Base-by-base conservation (phyloP, 2,888 invertebrate genomes). In the Acleris literana region DNA sequence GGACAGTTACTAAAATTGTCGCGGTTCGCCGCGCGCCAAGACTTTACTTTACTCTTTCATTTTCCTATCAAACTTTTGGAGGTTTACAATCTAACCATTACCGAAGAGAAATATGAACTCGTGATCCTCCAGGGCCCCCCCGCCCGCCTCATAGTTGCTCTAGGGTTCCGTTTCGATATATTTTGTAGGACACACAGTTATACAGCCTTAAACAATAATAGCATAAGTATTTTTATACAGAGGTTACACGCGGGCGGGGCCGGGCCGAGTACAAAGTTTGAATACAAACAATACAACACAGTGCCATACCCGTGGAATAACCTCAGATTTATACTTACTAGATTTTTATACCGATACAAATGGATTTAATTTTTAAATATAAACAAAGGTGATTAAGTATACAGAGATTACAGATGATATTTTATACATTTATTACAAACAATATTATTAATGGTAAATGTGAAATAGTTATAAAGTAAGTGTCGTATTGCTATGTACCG, bases 321-420 rank as follows among this genome's bases (percentile, higher is more conserved):
- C 92, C 92, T 92, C 92, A 92, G 87, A 92, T 89, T 88, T 90
- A 91, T 90, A 90, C 90, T 88, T 90, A 92, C 82, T 90, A 92
- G 91, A 92, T 90, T 92, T 90, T 92, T 91, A 92, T 92, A 92
- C 92, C 92, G 87, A 91, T 91, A 92, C 90, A 92, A 92, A 92
- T 92, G 92, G 92, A 92, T 92, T 92, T 92, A 92, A 91, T 92
- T 92, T 90, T 92, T 88, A 92, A 92, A 90, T 91, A 92, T 91
- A 87, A 88, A 88, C 89, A 90, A 90, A 87, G 88, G 90, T 92
- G 92, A 92, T 91, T 92, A 90, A 89, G 90, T 92, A 92, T 92
- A 92, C 92, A 92, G 92, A 92, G 90, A 92, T 91, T 91, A 92
- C 88, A 92, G 92, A 92, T 92, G 91, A 92, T 92, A 92, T 92